Evolutionary conservation across 1,140 invertebrate species (phyloP), one percentile per base, ranked within the genome.

Genomic region (Akabosia matsudoensis): DNA sequence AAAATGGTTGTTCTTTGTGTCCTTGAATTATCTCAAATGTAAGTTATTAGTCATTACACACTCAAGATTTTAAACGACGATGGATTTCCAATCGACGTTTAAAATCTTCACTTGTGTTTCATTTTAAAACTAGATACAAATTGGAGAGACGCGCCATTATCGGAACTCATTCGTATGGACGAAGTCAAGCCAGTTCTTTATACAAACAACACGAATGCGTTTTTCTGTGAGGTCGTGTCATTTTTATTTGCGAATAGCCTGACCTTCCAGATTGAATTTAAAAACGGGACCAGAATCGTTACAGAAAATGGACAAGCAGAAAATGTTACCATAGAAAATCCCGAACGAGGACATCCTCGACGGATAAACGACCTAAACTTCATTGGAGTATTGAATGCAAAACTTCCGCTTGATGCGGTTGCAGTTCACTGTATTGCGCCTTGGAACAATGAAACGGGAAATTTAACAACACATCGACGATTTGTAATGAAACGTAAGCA

Each of bases 161-260:
- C 3, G 22, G 70, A 72, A 45, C 10, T 72, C 1, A 37, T 72
- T 1, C n/a, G 26, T 16, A 72, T 72, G 70, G 33, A 72, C 24
- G 70, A 72, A 26, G 70, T 72, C 7, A 13, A 34, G 3, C 7
- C 33, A 22, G 24, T 72, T 72, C 45, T 72, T 18, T 72, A 72
- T 22, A 72, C 70, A 26, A 45, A 72, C 26, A 13, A 18, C n/a
- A 72, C 31, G 3, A n/a, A 33, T 4, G 10, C 3, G 14, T 72
- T 72, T 45, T 33, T 72, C n/a, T 72, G 70, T 72, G 4, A 4
- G 2, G 70, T 13, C 3, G 16, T 24, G 4, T 13, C 70, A 14
- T 72, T 37, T 22, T 24, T 72, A 16, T 72, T 72, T 72, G 70
- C 70, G n/a, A 34, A 72, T 22, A 51, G 37, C 37, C 45, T 72